Percentiles rank a stretch among this genome's conserved stretches.
These are phyloP conservation scores for Dynastes hyllus DNA, from an alignment of 2,888 invertebrate genomes.

Conservation along the genomic window DNA sequence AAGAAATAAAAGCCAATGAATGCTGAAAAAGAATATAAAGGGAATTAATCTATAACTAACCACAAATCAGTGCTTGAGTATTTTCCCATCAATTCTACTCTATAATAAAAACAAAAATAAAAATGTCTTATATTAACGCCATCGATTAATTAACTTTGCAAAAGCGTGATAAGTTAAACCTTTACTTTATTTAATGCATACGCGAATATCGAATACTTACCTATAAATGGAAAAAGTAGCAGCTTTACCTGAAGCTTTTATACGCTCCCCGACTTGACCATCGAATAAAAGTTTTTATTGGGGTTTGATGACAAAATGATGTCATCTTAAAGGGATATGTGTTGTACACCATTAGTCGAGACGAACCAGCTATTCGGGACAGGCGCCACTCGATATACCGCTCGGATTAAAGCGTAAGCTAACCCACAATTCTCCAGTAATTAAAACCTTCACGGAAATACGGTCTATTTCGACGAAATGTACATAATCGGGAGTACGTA, in stretches of 20 bases:
- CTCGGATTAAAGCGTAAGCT: slow-evolving; percentile 50
- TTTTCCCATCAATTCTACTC: too few species aligned
- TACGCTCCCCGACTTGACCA: slow-evolving; percentile 17
- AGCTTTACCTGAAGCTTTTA: slow-evolving; percentile 14
- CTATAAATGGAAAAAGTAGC: slow-evolving; percentile 23
- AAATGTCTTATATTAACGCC: too few species aligned
- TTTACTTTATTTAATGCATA: too few species aligned
- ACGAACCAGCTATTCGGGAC: slow-evolving; percentile 62
- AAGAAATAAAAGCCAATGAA: too few species aligned
- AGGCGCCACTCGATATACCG: slow-evolving; percentile 57
- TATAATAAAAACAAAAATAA: too few species aligned
- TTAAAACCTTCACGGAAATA: slow-evolving; percentile 39
- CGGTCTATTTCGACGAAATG: neutral
- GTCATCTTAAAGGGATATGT: slow-evolving; percentile 69
- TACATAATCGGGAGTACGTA: neutral
- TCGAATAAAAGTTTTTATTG: slow-evolving; percentile 67
- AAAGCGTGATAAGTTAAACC: too few species aligned
- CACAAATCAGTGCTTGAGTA: too few species aligned
- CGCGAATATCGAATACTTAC: too few species aligned
- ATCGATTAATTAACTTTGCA: too few species aligned
- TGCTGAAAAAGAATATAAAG: too few species aligned
- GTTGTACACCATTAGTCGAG: slow-evolving; percentile 68
- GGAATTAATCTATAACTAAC: too few species aligned
- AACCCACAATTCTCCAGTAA: slow-evolving; percentile 37
- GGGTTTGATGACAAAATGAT: slow-evolving; percentile 71